Evolutionary conservation across 1,140 invertebrate species (phyloP).

Genomic region (Drosophila ironensis): DNA sequence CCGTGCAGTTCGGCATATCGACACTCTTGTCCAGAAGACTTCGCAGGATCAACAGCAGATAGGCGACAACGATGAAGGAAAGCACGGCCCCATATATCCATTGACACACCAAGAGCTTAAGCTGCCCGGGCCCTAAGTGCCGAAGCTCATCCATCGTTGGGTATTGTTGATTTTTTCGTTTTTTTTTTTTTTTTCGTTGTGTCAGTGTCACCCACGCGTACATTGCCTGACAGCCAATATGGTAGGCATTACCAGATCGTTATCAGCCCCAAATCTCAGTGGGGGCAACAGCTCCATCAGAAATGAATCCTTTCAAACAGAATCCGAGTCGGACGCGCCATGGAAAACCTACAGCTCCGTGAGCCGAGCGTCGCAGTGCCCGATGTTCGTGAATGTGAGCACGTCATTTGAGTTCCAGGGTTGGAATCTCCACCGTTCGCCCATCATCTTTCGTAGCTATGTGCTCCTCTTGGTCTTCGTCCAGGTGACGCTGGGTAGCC

Average conservation of each 20-base stretch:
- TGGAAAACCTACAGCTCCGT: neutral
- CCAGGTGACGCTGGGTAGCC: conserved; percentile 34
- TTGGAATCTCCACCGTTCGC: neutral
- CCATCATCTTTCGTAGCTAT: conserved; percentile 17
- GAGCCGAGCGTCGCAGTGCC: neutral
- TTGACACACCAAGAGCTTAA: neutral
- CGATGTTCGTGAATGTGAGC: neutral
- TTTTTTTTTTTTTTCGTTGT: neutral
- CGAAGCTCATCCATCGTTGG: conserved; percentile 35
- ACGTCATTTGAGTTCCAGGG: neutral
- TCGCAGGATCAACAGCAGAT: conserved; percentile 8
- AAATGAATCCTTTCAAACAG: neutral
- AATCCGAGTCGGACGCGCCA: neutral
- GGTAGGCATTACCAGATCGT: conserved; percentile 25
- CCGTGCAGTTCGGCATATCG: neutral
- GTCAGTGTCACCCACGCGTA: conserved; percentile 3
- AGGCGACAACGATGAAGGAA: conserved; percentile 7
- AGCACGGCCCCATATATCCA: conserved; percentile 19
- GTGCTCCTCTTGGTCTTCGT: conserved; percentile 31
- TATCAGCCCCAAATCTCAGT: conserved; percentile 14
- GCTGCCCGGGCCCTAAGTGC: neutral
- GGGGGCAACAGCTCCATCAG: neutral
- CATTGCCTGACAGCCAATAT: conserved; percentile 33
- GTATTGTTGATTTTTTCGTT: neutral
- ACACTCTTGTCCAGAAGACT: neutral